Percentiles rank a stretch among this genome's conserved stretches.
Evolutionary conservation across 2,888 invertebrate genomes (phyloP).

Genomic region (Tuberolachnus salignus): DNA sequence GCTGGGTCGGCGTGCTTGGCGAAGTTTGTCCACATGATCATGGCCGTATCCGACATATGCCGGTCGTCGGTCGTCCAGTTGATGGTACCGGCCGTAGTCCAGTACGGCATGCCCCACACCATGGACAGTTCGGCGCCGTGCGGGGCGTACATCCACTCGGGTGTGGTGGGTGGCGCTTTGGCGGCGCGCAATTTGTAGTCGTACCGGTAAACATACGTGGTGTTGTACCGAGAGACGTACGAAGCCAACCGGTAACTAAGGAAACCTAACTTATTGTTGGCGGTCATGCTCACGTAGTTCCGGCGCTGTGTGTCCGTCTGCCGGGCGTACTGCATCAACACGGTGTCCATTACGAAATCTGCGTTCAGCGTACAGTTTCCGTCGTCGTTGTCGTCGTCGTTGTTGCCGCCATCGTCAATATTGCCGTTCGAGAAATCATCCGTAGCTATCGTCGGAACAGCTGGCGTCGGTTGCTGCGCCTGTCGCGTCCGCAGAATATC

Average conservation of each 20-base stretch:
- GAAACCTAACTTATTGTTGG: constrained; percentile 79
- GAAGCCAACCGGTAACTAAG: constrained; percentile 73
- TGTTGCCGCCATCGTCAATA: not conserved
- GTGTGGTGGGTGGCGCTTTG: constrained; percentile 69
- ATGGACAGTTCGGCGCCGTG: constrained; percentile 83
- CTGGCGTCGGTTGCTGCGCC: not conserved
- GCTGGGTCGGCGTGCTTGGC: constrained; percentile 72
- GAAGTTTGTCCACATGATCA: constrained; percentile 82
- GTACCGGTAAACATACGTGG: constrained; percentile 72
- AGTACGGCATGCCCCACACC: constrained; percentile 80
- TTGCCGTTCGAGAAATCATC: too few relatives aligned
- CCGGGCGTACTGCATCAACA: constrained; percentile 78
- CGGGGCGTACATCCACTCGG: constrained; percentile 80
- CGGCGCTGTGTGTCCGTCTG: constrained; percentile 70
- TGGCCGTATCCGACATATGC: constrained; percentile 77
- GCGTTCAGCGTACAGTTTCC: constrained; percentile 62
- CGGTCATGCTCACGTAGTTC: constrained; percentile 74
- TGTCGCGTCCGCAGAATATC: constrained; percentile 58
- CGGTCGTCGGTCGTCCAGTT: constrained; percentile 79
- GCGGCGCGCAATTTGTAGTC: constrained; percentile 65
- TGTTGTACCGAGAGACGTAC: constrained; percentile 67
- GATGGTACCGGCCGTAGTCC: constrained; percentile 67
- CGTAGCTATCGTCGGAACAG: not conserved
- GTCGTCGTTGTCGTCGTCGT: constrained; percentile 58
- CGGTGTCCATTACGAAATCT: constrained; percentile 69